phyloP scores from a whole-genome alignment of 2,888 invertebrate genomes.

The Lycocerus yunnanus region DNA sequence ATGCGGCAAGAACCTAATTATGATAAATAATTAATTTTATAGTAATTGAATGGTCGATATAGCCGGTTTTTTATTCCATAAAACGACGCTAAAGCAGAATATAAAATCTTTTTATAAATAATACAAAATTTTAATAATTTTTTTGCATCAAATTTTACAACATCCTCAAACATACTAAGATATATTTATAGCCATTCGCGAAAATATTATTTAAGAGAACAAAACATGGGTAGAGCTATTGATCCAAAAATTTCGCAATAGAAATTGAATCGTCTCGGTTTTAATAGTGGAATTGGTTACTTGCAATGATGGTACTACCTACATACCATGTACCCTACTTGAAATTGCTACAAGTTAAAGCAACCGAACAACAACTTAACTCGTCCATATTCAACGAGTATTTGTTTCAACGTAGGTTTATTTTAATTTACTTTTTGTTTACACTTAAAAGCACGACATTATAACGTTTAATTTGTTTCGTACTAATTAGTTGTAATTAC shows the following conservation, averaged over 20 bases:
- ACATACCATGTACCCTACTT: no score
- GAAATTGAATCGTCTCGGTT: neutral
- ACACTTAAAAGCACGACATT: no score
- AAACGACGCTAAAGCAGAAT: no score
- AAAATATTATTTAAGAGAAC: neutral
- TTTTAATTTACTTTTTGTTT: no score
- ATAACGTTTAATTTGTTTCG: no score
- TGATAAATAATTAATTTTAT: neutral
- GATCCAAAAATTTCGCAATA: neutral
- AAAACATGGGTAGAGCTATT: neutral
- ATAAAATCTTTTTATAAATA: neutral
- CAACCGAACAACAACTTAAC: neutral
- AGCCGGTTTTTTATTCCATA: neutral
- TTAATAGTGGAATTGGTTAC: neutral
- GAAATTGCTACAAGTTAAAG: neutral
- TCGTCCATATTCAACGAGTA: neutral
- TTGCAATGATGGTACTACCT: no score
- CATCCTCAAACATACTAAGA: neutral
- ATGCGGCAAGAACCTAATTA: neutral
- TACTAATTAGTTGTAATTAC: neutral
- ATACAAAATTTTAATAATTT: neutral
- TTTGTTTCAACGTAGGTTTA: no score
- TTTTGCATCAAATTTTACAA: neutral
- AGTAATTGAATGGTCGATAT: neutral
- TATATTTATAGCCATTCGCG: neutral